Evolutionary conservation across 2,797 vertebrate genomes (phyloP).

Genomic region (Loriculus beryllinus): DNA sequence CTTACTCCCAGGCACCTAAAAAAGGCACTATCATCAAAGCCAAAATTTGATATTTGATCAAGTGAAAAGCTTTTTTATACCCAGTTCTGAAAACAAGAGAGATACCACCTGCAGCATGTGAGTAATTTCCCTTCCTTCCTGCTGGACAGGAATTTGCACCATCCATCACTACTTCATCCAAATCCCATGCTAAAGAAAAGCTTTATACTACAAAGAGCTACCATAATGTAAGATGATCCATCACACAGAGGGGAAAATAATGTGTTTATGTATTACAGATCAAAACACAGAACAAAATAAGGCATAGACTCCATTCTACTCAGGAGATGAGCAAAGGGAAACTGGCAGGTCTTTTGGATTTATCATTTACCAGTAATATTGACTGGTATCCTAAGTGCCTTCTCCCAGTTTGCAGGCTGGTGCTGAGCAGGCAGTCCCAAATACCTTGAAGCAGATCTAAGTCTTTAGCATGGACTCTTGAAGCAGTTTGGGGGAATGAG

Average conservation of each 20-base stretch:
- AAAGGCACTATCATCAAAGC: background rate
- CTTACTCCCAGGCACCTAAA: background rate
- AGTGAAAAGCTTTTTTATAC: background rate
- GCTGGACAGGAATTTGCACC: background rate
- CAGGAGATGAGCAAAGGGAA: background rate
- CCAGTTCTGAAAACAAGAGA: background rate
- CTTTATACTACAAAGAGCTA: background rate
- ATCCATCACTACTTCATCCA: rapidly evolving
- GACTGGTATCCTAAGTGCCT: background rate
- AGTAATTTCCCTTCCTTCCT: background rate
- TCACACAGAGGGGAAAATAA: background rate
- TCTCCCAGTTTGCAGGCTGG: background rate
- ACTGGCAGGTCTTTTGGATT: background rate
- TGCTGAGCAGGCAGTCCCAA: background rate
- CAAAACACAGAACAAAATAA: background rate
- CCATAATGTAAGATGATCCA: background rate
- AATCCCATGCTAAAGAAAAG: background rate
- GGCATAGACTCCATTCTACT: background rate
- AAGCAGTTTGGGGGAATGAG: background rate
- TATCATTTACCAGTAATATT: background rate
- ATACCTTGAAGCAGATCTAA: background rate
- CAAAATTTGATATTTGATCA: background rate
- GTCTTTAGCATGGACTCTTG: background rate
- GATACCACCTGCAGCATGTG: rapidly evolving
- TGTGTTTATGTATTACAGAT: background rate